Base-by-base conservation (phyloP, 2,888 invertebrate genomes). In the Nomada lathburiana region DNA sequence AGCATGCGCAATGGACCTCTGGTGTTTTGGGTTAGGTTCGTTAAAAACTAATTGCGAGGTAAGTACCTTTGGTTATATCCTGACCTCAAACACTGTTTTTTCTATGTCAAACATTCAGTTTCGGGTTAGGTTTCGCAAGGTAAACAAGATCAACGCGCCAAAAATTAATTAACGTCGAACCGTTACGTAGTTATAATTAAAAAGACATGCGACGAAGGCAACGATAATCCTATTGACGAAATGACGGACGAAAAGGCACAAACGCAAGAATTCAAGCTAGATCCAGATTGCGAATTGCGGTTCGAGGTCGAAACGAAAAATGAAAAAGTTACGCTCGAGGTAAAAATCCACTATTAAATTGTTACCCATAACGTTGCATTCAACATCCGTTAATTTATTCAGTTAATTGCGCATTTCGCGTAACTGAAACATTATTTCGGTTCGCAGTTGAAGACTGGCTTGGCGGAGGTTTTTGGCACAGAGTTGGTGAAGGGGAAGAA, bases 401-500 rank as follows among this genome's bases (percentile, higher is more conserved):
- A 23, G 7, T 4, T 18, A 7, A 10, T 36, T 42, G 7, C 5
- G 7, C 5, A 29, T 29, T 9, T 5, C n/a, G 23, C 5, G n/a
- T 29, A 29, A 29, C 7, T 7, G 29, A 29, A 29, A 7, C 29
- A 5, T 7, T 36, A 36, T 7, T 5, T 36, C 9, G 36, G 9
- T 36, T 36, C 69, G 1, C 52, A 98, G 97, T 94, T 99, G 82
- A 96, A 97, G 92, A 96, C 96, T 90, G 99, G 99, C 0, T 96
- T 97, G 90, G 99, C 99, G 0, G 99, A 99, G 94, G 96, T 99
- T 60, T 99, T 99, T 94, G 99, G 99, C 0, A 98, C 99, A 0
- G 99, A 99, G 94, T 93, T 99, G 77, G 98, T 98, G 0, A 97
- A 97, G 94, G 98, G 98, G 71, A 99, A 98, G 94, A 96, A 97